Evolutionary conservation across 2,113 vertebrate species (phyloP).

Genomic region (Ceyx melanurus): DNA sequence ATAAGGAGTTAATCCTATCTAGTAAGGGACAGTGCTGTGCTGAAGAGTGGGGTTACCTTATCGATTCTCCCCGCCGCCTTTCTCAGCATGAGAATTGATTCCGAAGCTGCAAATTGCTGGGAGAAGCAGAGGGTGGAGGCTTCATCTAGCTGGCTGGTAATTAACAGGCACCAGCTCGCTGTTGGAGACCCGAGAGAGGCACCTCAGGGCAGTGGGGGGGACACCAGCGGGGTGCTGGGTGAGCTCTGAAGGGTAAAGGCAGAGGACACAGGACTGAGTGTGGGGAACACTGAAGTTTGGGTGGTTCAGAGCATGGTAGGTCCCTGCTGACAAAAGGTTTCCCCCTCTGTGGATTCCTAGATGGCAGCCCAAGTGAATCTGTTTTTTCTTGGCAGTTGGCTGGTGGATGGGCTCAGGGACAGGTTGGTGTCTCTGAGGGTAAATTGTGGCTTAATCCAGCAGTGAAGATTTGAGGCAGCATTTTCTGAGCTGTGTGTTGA

Average conservation of each 20-base stretch:
- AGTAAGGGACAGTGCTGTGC: no score
- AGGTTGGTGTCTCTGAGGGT: background rate
- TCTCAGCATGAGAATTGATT: background rate
- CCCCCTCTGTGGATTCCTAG: fast-evolving
- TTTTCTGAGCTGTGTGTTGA: background rate
- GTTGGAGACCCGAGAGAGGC: background rate
- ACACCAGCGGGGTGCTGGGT: fast-evolving
- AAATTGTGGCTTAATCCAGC: background rate
- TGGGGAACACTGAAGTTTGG: fast-evolving
- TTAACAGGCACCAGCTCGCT: no score
- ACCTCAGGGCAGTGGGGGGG: no score
- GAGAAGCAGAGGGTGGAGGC: background rate
- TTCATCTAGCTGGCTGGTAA: background rate
- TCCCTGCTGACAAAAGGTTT: background rate
- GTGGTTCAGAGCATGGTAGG: fast-evolving
- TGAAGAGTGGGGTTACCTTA: no score
- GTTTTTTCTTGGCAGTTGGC: background rate
- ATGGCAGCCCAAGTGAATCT: fast-evolving
- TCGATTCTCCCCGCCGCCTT: background rate
- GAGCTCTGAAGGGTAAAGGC: background rate
- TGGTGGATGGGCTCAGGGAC: fast-evolving
- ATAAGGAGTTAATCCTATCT: no score
- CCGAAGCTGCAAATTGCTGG: background rate
- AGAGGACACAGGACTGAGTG: fast-evolving
- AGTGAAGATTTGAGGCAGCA: background rate